phyloP scores from a whole-genome alignment of 2,888 invertebrate genomes.

The Volucella zonaria region DNA sequence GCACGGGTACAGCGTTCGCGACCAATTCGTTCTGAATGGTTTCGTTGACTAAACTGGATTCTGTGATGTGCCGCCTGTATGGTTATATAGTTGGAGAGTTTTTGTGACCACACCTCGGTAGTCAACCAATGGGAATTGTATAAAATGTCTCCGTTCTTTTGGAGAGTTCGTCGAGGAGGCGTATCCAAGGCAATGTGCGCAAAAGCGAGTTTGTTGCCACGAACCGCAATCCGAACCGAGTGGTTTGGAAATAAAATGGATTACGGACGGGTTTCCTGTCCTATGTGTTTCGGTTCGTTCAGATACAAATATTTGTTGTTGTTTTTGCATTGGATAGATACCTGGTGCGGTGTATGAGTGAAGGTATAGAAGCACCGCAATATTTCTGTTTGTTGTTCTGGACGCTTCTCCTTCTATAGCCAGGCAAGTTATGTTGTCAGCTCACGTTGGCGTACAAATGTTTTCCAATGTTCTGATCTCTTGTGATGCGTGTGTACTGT shows the following conservation, averaged over 20 bases:
- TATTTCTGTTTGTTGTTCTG: slow-evolving; percentile 73
- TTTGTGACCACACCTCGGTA: slow-evolving; percentile 51
- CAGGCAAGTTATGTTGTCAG: slow-evolving; percentile 74
- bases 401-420: slow-evolving; percentile 67
- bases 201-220: slow-evolving; percentile 53
- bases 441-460: slow-evolving; percentile 74
- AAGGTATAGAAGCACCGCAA: slow-evolving; percentile 59
- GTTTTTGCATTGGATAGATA: slow-evolving; percentile 19
- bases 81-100: slow-evolving; percentile 59
- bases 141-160: slow-evolving; percentile 37
- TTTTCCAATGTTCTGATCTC: slow-evolving; percentile 73
- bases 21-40: slow-evolving; percentile 71
- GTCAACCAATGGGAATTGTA: slow-evolving; percentile 43
- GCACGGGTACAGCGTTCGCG: slow-evolving; percentile 59
- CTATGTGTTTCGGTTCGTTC: too few relatives aligned
- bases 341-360: slow-evolving; percentile 23
- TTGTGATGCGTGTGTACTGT: slow-evolving; percentile 75
- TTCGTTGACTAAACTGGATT: slow-evolving; percentile 70
- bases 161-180: slow-evolving; percentile 55
- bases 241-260: neutral
- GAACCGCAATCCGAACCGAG: slow-evolving; percentile 22
- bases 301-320: slow-evolving; percentile 5
- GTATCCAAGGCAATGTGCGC: slow-evolving; percentile 46
- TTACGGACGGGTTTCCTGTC: neutral
- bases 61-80: slow-evolving; percentile 36